These are phyloP conservation scores for Pachymerium ferrugineum DNA, from an alignment of 2,888 invertebrate species.

Conservation along the genomic window DNA sequence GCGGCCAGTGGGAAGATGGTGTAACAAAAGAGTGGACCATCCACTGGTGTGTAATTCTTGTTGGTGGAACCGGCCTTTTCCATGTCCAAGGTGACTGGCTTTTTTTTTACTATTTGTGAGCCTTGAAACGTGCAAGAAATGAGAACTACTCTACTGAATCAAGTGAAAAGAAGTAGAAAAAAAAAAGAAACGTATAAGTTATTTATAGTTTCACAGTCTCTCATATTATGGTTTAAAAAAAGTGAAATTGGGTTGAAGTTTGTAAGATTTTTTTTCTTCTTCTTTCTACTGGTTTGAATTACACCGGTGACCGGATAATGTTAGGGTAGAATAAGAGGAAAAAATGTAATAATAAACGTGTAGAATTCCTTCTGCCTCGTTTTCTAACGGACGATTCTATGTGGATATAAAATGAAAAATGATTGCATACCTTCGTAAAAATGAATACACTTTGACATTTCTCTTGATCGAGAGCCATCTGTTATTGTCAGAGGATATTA, in stretches of 20 bases:
- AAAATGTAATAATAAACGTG: background rate
- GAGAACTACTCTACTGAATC: background rate
- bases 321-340: background rate
- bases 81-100: background rate
- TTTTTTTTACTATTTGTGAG: background rate
- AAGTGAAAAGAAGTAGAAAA: background rate
- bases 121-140: background rate
- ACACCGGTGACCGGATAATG: background rate
- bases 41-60: conserved; percentile 8
- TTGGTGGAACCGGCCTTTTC: background rate
- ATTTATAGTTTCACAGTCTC: background rate
- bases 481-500: conserved; percentile 15
- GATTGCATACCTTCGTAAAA: background rate
- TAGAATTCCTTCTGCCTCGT: background rate
- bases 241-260: background rate
- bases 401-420: conserved; percentile 6
- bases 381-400: background rate
- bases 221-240: background rate
- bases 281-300: background rate
- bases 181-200: background rate
- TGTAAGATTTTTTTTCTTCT: too few species aligned
- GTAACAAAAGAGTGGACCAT: conserved; percentile 10
- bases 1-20: background rate
- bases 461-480: background rate
- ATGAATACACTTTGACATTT: conserved; percentile 3